Conservation (phyloP, 2,113 vertebrate species). For the Rhea pennata region DNA sequence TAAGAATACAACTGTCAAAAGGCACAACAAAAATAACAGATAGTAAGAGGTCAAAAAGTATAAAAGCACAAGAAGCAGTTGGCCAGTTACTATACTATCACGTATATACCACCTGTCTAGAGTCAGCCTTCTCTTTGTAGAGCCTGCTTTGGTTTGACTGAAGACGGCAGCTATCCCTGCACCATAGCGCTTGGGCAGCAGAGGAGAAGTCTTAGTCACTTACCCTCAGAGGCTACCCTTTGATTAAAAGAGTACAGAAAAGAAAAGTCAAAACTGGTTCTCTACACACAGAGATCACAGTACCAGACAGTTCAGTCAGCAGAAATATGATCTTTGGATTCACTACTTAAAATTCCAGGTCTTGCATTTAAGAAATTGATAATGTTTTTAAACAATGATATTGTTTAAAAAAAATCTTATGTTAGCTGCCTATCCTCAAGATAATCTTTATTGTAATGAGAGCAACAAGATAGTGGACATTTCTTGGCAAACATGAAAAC, state of each 20-base stretch:
- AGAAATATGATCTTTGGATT: slow-evolving; percentile 75
- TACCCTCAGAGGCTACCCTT: slow-evolving; percentile 91
- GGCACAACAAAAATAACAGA: slow-evolving; percentile 42
- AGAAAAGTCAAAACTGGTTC: slow-evolving; percentile 88
- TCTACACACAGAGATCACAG: slow-evolving; percentile 76
- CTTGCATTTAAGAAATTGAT: too few species aligned
- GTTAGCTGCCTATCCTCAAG: slow-evolving; percentile 8
- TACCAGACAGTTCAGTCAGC: slow-evolving; percentile 86
- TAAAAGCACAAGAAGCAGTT: slow-evolving; percentile 76
- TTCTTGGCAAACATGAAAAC: not conserved
- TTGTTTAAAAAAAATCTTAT: not conserved
- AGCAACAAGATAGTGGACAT: not conserved
- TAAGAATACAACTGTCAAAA: slow-evolving; percentile 68
- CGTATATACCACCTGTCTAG: slow-evolving; percentile 85
- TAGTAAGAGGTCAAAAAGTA: slow-evolving; percentile 57
- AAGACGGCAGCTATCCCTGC: slow-evolving; percentile 88
- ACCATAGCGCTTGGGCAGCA: slow-evolving; percentile 86
- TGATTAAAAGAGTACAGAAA: slow-evolving; percentile 91
- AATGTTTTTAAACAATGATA: too few species aligned
- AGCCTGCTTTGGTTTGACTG: slow-evolving; percentile 86
- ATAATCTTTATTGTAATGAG: not conserved
- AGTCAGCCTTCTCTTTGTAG: slow-evolving; percentile 85
- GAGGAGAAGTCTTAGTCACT: slow-evolving; percentile 91
- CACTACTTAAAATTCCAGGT: not conserved
- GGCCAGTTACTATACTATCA: slow-evolving; percentile 81